These are phyloP conservation scores for Saturnia pavonia DNA, from an alignment of 2,888 invertebrate species.

Conservation along the genomic window DNA sequence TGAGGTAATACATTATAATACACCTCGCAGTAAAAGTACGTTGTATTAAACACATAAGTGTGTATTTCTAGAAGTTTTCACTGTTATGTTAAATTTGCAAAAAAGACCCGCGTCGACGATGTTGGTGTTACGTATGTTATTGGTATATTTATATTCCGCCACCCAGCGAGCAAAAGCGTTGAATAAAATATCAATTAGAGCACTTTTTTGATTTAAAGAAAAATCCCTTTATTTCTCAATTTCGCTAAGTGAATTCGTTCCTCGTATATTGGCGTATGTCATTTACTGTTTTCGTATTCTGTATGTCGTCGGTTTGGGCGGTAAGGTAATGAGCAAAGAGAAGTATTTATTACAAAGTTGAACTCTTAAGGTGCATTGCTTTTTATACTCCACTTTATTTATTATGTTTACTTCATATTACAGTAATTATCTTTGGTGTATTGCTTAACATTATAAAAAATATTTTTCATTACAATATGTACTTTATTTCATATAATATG, in stretches of 20 bases:
- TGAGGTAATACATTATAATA: constrained; percentile 2
- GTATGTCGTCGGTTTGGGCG: constrained; percentile 69
- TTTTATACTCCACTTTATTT: constrained; percentile 26
- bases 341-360: constrained; percentile 68
- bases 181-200: constrained; percentile 80
- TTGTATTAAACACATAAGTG: constrained; percentile 1
- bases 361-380: constrained; percentile 46
- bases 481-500: background rate
- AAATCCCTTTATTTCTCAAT: constrained; percentile 75
- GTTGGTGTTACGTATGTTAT: constrained; percentile 67
- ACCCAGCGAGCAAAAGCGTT: constrained; percentile 73
- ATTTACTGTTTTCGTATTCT: constrained; percentile 73
- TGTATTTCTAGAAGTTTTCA: constrained; percentile 7
- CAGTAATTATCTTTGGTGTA: constrained; percentile 1
- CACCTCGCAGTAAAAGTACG: background rate
- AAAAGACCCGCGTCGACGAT: constrained; percentile 45
- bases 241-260: constrained; percentile 71
- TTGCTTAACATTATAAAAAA: background rate
- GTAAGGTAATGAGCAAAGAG: constrained; percentile 75
- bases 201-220: constrained; percentile 64
- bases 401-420: constrained; percentile 26
- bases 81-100: constrained; percentile 48
- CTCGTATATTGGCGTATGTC: constrained; percentile 68
- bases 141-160: constrained; percentile 68
- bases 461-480: background rate